These are phyloP conservation scores for Panagrolaimus sp. DNA, from an alignment of 1,140 invertebrate genomes.

Conservation along the genomic window DNA sequence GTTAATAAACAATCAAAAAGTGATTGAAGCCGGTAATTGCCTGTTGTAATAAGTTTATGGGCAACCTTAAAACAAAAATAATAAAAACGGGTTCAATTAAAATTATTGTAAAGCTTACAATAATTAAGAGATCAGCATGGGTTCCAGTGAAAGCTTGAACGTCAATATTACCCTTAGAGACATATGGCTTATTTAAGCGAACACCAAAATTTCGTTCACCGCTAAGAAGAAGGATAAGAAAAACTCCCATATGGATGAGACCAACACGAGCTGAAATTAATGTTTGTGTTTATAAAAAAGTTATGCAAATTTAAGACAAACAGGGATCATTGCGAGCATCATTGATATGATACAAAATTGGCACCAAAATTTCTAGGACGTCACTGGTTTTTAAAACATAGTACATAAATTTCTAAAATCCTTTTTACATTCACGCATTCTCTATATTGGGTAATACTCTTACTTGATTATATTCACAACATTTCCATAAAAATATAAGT, in stretches of 20 bases:
- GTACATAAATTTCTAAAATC: slow-evolving; percentile 88
- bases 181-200: slow-evolving; percentile 94
- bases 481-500: slow-evolving; percentile 97
- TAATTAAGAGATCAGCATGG: slow-evolving; percentile 95
- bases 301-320: slow-evolving; percentile 63
- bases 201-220: slow-evolving; percentile 99
- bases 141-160: slow-evolving; percentile 96
- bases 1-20: slow-evolving; percentile 95
- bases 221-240: slow-evolving; percentile 90
- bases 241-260: slow-evolving; percentile 98
- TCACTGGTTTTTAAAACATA: slow-evolving; percentile 97
- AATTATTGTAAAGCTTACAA: slow-evolving; percentile 68
- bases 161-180: slow-evolving; percentile 91
- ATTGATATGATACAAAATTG: slow-evolving; percentile 93
- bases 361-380: slow-evolving; percentile 90
- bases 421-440: no score
- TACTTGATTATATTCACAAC: slow-evolving; percentile 98
- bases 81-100: background rate
- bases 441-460: no score
- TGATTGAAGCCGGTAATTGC: slow-evolving; percentile 91
- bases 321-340: slow-evolving; percentile 95
- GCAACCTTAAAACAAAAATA: slow-evolving; percentile 67
- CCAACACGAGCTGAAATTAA: slow-evolving; percentile 76
- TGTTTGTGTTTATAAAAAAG: slow-evolving; percentile 21
- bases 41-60: slow-evolving; percentile 98